Percentiles rank a stretch among this genome's conserved stretches.
These are phyloP conservation scores for Lepidonotus clava DNA, from an alignment of 2,888 invertebrate species.

Conservation along the genomic window DNA sequence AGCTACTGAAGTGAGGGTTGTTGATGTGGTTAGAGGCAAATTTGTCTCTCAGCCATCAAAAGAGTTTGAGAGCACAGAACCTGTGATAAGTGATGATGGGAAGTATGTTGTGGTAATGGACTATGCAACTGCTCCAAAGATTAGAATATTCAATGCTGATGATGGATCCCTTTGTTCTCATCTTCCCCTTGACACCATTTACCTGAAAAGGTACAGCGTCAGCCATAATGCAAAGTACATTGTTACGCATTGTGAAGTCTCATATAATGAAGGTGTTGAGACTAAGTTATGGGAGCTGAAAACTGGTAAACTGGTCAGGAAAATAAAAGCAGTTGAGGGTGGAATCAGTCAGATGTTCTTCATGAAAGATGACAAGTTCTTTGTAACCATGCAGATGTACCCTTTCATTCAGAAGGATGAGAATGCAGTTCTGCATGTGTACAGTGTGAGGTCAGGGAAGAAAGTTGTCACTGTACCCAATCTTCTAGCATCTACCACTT, in stretches of 20 bases:
- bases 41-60: conserved; percentile 61
- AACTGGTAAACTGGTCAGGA: background rate
- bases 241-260: conserved; percentile 59
- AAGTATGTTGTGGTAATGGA: conserved; percentile 66
- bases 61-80: conserved; percentile 65
- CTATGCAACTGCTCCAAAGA: conserved; percentile 62
- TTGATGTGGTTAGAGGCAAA: conserved; percentile 63
- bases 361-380: conserved; percentile 10
- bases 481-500: background rate
- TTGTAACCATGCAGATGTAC: conserved; percentile 40
- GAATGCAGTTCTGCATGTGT: conserved; percentile 30
- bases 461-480: background rate
- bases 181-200: conserved; percentile 64
- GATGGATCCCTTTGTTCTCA: conserved; percentile 60
- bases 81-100: conserved; percentile 65
- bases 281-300: conserved; percentile 37
- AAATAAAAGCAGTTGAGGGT: conserved; percentile 11
- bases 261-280: conserved; percentile 45
- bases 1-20: conserved; percentile 64
- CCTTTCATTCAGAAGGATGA: conserved; percentile 15
- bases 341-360: conserved; percentile 46
- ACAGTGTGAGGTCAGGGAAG: conserved; percentile 9
- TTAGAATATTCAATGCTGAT: conserved; percentile 66
- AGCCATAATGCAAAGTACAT: conserved; percentile 36
- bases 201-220: conserved; percentile 63